Percentiles rank a stretch among this genome's conserved stretches.
Conservation (phyloP, 2,888 invertebrate species). For the Caenorhabditis zanzibari region DNA sequence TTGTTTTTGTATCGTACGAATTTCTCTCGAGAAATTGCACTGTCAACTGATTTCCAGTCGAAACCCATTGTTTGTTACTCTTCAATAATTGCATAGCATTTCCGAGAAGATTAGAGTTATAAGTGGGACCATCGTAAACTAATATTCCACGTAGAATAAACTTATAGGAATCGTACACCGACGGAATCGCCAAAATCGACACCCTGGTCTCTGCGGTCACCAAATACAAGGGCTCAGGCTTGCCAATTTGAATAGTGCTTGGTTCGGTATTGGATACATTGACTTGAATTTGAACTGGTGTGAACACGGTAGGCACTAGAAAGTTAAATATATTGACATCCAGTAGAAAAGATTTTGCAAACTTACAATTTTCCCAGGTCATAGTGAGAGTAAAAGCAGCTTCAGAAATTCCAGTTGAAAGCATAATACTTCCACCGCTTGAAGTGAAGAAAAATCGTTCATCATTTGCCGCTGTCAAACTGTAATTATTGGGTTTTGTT, state of each 20-base stretch:
- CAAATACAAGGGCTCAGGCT: neutral
- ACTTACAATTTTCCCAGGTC: neutral
- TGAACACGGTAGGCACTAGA: neutral
- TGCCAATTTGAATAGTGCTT: neutral
- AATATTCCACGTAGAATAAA: neutral
- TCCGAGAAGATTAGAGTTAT: neutral
- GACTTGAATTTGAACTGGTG: neutral
- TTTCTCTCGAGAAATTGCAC: neutral
- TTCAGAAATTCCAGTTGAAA: neutral
- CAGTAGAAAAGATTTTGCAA: too few relatives aligned
- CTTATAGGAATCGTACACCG: neutral
- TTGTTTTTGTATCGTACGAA: neutral
- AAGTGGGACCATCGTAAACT: neutral
- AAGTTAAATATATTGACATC: too few relatives aligned
- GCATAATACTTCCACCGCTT: neutral
- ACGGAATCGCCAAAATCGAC: neutral
- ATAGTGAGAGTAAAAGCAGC: neutral
- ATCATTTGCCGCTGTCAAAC: neutral
- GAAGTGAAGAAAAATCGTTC: neutral
- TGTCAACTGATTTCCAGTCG: constrained; percentile 3
- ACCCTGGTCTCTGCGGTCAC: neutral
- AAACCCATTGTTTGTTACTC: neutral
- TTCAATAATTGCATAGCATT: neutral
- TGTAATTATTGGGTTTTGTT: too few relatives aligned
- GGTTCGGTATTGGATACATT: neutral